phyloP scores from a whole-genome alignment of 2,797 vertebrate species.

The Sarcoramphus papa region DNA sequence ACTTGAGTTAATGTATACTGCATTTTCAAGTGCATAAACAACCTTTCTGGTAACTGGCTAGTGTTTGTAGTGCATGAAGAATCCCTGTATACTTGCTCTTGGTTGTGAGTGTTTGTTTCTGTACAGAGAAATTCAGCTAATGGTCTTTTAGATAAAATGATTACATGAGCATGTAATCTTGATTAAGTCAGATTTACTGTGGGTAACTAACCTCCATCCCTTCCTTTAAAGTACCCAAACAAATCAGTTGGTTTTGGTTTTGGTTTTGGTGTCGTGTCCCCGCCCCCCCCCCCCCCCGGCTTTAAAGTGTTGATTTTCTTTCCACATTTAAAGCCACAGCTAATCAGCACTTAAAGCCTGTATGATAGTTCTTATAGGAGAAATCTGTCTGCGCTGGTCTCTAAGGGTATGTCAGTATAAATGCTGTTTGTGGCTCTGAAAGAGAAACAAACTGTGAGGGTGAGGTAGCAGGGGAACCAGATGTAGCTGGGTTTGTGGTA shows the following conservation, averaged over 20 bases:
- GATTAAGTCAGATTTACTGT: background rate
- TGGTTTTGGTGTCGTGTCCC: too few relatives aligned
- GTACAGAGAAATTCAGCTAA: background rate
- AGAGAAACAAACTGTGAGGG: background rate
- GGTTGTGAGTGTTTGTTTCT: background rate
- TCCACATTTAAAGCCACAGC: background rate
- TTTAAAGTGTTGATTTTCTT: background rate
- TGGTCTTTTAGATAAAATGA: background rate
- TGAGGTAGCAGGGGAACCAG: too few relatives aligned
- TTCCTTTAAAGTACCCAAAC: background rate
- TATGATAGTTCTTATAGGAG: background rate
- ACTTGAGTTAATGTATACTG: background rate
- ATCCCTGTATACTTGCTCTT: background rate
- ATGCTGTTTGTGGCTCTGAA: background rate
- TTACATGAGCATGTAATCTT: background rate
- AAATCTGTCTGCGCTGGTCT: fast-evolving
- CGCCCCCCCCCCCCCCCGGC: too few relatives aligned
- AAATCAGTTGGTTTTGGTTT: background rate
- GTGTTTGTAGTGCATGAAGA: background rate
- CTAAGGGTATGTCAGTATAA: too few relatives aligned
- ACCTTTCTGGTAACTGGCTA: background rate
- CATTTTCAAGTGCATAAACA: background rate
- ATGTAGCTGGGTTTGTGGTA: background rate
- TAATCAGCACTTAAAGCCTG: background rate
- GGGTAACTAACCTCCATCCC: background rate